A percentile compares a stretch with the other conserved stretches of the same genome.
Conservation (phyloP, 1,140 invertebrate genomes). For the Gryllus bimaculatus region DNA sequence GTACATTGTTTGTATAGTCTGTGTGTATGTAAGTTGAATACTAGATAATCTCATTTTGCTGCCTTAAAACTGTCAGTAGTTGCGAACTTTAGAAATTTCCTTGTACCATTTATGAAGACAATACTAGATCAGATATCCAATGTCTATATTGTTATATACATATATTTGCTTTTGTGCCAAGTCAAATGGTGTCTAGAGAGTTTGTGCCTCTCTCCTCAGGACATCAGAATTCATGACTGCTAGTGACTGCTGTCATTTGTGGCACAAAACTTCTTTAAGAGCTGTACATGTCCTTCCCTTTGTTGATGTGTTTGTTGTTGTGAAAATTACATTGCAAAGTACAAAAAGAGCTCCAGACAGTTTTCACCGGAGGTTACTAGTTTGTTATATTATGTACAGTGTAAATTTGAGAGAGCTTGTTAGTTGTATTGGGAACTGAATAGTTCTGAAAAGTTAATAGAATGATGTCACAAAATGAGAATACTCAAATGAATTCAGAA, state of each 20-base stretch:
- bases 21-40: background rate
- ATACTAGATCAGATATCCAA: background rate
- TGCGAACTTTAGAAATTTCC: background rate
- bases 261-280: background rate
- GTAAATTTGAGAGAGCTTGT: background rate
- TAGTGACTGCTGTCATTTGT: background rate
- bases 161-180: background rate
- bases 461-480: background rate
- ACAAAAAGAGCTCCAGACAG: background rate
- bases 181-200: background rate
- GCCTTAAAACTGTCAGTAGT: background rate
- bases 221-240: background rate
- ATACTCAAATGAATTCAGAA: background rate
- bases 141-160: background rate
- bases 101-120: background rate
- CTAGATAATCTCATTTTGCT: background rate
- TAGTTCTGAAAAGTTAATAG: background rate
- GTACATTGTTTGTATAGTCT: background rate
- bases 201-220: background rate
- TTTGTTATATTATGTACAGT: slow-evolving; percentile 2
- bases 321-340: background rate
- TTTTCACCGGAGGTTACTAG: background rate
- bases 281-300: background rate
- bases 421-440: background rate
- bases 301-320: background rate